Conservation (phyloP, 2,888 invertebrate genomes). For the Nomada flava region DNA sequence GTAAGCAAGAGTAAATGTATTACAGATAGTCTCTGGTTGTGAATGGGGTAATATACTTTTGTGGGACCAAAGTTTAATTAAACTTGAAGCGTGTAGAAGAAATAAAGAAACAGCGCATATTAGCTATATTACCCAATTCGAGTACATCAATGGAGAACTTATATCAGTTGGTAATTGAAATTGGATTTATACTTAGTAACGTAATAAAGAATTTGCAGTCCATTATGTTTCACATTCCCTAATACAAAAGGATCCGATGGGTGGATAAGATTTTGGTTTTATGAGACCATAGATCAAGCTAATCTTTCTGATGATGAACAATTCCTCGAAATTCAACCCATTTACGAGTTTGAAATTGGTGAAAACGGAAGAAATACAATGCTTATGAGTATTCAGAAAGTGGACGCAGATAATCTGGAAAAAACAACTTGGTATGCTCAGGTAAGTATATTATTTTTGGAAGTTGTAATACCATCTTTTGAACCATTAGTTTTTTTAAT, state of each 20-base stretch:
- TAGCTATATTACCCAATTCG: slow-evolving; percentile 89
- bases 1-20: neutral
- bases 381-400: slow-evolving; percentile 86
- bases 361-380: slow-evolving; percentile 77
- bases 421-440: slow-evolving; percentile 90
- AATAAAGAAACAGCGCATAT: slow-evolving; percentile 90
- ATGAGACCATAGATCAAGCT: slow-evolving; percentile 95
- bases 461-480: neutral
- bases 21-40: slow-evolving; percentile 92
- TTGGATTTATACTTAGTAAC: slow-evolving; percentile 34
- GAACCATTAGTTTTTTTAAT: slow-evolving; percentile 4
- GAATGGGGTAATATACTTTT: slow-evolving; percentile 96
- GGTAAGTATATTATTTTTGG: slow-evolving; percentile 84
- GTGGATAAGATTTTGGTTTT: slow-evolving; percentile 94
- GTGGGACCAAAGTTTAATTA: slow-evolving; percentile 96
- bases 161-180: slow-evolving; percentile 85
- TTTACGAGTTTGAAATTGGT: slow-evolving; percentile 91
- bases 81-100: slow-evolving; percentile 91
- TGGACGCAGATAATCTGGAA: slow-evolving; percentile 80
- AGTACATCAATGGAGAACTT: slow-evolving; percentile 85
- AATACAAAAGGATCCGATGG: slow-evolving; percentile 88
- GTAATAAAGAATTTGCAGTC: neutral
- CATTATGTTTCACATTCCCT: neutral
- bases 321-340: slow-evolving; percentile 93
- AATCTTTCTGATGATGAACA: slow-evolving; percentile 93